Evolutionary conservation across 2,797 vertebrate species (phyloP), one percentile per base, ranked within the genome.

Genomic region (Rhinatrema bivittatum): DNA sequence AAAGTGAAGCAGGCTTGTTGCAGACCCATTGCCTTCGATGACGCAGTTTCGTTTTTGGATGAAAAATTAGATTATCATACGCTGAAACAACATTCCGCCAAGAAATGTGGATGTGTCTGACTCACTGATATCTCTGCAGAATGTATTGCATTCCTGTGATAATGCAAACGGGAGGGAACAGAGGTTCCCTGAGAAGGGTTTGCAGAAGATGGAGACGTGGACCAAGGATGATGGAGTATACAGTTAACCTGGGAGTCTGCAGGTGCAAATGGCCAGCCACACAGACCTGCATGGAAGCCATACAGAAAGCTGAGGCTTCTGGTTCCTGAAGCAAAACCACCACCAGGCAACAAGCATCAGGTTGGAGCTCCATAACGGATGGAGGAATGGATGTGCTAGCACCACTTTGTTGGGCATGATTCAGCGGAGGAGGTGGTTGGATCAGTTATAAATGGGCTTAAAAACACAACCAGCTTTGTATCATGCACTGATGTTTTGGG

Each of bases 41-140:
- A 97, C 4, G 91, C 97, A 74, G 67, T 99, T 42, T 97, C 95
- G 0, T 99, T 99, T 76, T 63, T 99, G 84, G 95, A 99, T 5
- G 93, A 98, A 60, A 91, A 90, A 33, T 72, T 97, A 56, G 91
- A 82, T 78, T 99, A 99, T 70, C 94, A 98, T 74, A 94, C 92
- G 29, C 77, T 99, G 54, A 94, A 87, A 73, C 93, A 97, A 85
- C 94, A 99, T 85, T 99, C 95, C 60, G 95, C 95, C 10, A 90
- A 90, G 68, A 91, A 83, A 76, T 99, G 95, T 58, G 94, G 82
- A 60, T 99, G 95, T 6, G 77, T 99, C 60, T 99, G 84, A 86
- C 29, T 25, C 60, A 29, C 36, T 71, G 32, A 58, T 49, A 58
- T 36, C 3, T 65, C 57, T 32, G 62, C 53, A 27, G 62, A 71